Conservation (phyloP, 2,888 invertebrate species). For the Eubasilissa splendida region DNA sequence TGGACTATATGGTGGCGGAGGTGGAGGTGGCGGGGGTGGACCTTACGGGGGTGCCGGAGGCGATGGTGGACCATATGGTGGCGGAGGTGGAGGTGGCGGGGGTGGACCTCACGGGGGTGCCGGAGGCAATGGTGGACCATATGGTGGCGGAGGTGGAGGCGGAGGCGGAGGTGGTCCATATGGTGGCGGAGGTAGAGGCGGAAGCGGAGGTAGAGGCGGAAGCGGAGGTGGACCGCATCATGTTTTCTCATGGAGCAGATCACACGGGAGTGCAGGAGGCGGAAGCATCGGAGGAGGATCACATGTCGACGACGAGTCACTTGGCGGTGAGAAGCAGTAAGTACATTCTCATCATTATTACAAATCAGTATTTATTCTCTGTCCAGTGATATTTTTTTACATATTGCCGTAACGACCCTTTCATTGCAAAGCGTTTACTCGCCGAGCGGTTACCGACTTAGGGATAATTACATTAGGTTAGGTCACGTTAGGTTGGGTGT, state of each 20-base stretch:
- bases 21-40: constrained; percentile 58
- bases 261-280: neutral
- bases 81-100: constrained; percentile 58
- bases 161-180: constrained; percentile 58
- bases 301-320: neutral
- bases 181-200: neutral
- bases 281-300: neutral
- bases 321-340: neutral
- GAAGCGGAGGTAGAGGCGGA: constrained; percentile 58
- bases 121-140: constrained; percentile 58
- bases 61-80: constrained; percentile 51
- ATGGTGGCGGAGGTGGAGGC: constrained; percentile 57
- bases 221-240: neutral
- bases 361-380: too few relatives aligned
- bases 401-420: too few relatives aligned
- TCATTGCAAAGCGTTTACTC: too few relatives aligned
- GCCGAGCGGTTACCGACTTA: too few relatives aligned
- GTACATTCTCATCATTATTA: neutral
- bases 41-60: constrained; percentile 59
- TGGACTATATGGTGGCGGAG: too few relatives aligned
- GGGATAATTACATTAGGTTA: too few relatives aligned
- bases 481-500: too few relatives aligned
- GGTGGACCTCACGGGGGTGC: constrained; percentile 59
- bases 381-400: too few relatives aligned
- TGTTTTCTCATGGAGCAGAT: too few relatives aligned